Evolutionary conservation across 2,888 invertebrate species (phyloP).

Genomic region (Hydroisotoma schaefferi): DNA sequence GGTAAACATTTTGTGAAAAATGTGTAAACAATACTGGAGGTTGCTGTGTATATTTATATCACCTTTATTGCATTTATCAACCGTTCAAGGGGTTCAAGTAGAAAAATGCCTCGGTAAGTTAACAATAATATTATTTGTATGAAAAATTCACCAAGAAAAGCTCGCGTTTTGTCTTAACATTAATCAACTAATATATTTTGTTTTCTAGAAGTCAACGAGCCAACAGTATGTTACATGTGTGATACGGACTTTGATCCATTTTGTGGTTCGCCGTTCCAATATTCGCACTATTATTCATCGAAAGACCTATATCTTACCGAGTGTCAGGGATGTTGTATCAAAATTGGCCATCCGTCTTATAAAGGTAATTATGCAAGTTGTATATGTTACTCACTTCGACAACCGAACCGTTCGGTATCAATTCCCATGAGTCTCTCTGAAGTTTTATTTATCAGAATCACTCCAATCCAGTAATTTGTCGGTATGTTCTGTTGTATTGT

Average conservation of each 20-base stretch:
- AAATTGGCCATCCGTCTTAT: conserved; percentile 12
- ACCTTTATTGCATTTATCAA: no score
- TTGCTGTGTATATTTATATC: no score
- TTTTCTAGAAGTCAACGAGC: neutral
- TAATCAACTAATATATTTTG: neutral
- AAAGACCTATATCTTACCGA: conserved; percentile 4
- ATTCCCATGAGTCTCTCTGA: no score
- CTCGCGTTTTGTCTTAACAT: neutral
- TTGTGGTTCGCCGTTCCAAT: conserved; percentile 18
- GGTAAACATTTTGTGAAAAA: no score
- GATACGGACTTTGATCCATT: conserved; percentile 8
- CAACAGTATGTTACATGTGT: conserved; percentile 9
- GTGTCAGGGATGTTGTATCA: conserved; percentile 19
- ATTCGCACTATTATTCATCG: conserved; percentile 10
- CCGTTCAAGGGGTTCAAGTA: neutral
- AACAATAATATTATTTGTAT: neutral
- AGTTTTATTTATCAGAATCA: neutral
- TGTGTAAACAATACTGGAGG: no score
- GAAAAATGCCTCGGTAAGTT: neutral
- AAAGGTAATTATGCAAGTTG: no score
- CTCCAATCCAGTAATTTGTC: neutral
- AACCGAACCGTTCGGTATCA: no score
- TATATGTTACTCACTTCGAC: no score
- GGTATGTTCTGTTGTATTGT: neutral
- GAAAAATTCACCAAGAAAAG: neutral